Conservation (phyloP, 2,888 invertebrate species). For the Pristionchus maxplancki region DNA sequence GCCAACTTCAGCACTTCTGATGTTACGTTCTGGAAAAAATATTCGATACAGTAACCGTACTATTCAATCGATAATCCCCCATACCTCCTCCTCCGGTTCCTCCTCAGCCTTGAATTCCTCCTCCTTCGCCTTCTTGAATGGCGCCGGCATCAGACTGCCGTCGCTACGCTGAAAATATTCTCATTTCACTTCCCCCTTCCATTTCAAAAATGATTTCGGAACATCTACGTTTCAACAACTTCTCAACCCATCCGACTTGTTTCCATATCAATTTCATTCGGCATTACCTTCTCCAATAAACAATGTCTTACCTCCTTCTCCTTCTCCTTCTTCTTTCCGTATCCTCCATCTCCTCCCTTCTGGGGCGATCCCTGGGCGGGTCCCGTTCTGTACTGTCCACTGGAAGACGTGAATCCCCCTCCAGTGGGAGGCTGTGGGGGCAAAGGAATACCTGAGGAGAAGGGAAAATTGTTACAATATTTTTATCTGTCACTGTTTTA, state of each 20-base stretch:
- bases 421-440: not conserved
- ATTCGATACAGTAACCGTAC: not conserved
- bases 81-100: constrained; percentile 51
- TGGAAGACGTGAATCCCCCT: constrained; percentile 6
- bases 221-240: too few species aligned
- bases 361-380: not conserved
- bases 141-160: constrained; percentile 19
- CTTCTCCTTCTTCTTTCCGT: not conserved
- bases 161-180: not conserved
- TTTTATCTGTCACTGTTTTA: too few species aligned
- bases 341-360: not conserved
- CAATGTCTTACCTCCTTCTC: not conserved
- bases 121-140: constrained; percentile 39
- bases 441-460: not conserved
- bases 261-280: too few species aligned
- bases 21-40: not conserved
- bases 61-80: not conserved
- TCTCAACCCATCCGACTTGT: not conserved
- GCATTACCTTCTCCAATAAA: too few species aligned
- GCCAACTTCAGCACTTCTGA: constrained; percentile 43
- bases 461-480: too few species aligned
- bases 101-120: constrained; percentile 52
- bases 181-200: too few species aligned
- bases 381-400: constrained; percentile 16
- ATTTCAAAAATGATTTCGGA: too few species aligned